A percentile compares a stretch with the other conserved stretches of the same genome.
Conservation (phyloP, 2,888 invertebrate species). For the Spisula solida region DNA sequence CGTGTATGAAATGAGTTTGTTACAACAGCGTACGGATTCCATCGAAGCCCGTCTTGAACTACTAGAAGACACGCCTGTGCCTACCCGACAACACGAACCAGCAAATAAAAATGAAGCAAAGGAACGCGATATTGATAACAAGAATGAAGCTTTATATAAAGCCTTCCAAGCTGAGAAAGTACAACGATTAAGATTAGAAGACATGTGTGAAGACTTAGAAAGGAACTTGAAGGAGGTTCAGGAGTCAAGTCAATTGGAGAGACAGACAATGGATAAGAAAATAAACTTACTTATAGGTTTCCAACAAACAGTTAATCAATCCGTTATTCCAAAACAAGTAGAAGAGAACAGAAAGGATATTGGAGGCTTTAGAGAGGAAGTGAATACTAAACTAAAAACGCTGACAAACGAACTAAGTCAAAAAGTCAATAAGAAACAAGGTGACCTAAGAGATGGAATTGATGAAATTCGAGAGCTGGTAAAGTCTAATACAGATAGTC, state of each 20-base stretch:
- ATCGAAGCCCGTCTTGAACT: neutral
- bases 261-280: neutral
- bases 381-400: neutral
- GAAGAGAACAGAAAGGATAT: constrained; percentile 1
- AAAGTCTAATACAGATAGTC: neutral
- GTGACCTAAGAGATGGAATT: neutral
- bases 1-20: neutral
- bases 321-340: neutral
- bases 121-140: neutral
- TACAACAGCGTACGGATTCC: neutral
- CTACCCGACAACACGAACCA: neutral
- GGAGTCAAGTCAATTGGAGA: neutral
- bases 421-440: neutral
- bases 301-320: neutral
- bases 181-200: neutral
- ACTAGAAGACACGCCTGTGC: neutral
- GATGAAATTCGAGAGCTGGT: neutral
- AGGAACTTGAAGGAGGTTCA: neutral
- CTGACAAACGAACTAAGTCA: neutral
- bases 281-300: neutral
- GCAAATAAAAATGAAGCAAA: neutral
- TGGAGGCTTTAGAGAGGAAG: neutral
- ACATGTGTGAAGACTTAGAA: neutral
- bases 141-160: neutral
- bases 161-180: neutral